phyloP scores from a whole-genome alignment of 2,113 vertebrate genomes.

The Pseudopipra pipra region DNA sequence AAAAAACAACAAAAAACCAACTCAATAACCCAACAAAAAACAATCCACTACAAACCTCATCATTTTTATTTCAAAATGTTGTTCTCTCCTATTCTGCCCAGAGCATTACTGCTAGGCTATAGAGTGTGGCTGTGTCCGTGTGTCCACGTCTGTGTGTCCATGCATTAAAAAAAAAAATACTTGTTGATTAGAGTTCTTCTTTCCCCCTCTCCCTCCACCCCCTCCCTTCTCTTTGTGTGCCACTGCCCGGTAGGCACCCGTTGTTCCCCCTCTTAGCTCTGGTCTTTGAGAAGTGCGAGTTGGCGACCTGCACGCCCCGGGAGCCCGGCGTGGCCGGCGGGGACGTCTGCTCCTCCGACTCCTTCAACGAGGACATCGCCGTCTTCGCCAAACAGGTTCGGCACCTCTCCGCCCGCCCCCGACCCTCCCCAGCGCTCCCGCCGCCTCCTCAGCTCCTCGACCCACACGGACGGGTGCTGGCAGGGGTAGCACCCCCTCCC shows the following conservation, averaged over 20 bases:
- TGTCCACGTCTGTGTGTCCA: neutral
- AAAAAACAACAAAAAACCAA: neutral
- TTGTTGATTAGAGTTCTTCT: conserved; percentile 76
- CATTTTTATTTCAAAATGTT: neutral
- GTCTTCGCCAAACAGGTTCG: conserved; percentile 94
- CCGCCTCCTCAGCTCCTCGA: neutral
- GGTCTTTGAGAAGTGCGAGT: conserved; percentile 99
- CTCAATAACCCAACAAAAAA: too few relatives aligned
- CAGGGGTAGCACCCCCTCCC: neutral
- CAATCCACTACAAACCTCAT: neutral
- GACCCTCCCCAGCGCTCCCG: neutral
- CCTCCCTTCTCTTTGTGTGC: conserved; percentile 73
- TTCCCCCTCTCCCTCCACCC: conserved; percentile 61
- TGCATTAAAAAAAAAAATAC: conserved; percentile 14
- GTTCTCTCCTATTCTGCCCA: neutral
- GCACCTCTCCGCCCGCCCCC: neutral
- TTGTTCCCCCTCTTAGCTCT: conserved; percentile 98
- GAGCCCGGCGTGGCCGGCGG: conserved; percentile 93
- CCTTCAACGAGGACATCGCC: conserved; percentile 96
- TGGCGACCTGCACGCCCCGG: conserved; percentile 98
- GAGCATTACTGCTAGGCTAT: neutral
- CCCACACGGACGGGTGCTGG: neutral
- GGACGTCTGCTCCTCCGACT: conserved; percentile 95
- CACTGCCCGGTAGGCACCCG: conserved; percentile 91
- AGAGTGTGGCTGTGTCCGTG: neutral